These are phyloP conservation scores for Lypha dubia DNA, from an alignment of 2,888 invertebrate genomes.

Conservation along the genomic window DNA sequence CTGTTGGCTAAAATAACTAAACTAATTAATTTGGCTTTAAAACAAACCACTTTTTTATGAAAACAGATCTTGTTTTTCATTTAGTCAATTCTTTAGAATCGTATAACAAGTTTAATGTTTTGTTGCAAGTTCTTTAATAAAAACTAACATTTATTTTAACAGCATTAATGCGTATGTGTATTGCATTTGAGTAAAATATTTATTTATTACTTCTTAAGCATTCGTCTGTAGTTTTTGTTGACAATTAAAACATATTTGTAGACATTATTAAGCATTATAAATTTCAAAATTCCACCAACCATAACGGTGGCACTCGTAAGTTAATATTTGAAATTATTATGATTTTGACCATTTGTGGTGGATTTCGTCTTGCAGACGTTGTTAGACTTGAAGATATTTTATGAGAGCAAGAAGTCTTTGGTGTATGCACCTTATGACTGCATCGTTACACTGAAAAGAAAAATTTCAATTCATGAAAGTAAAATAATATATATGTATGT, in stretches of 20 bases:
- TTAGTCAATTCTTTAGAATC: conserved; percentile 61
- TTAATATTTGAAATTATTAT: conserved; percentile 64
- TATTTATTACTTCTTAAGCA: conserved; percentile 51
- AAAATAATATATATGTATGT: not conserved
- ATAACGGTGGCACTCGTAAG: conserved; percentile 36
- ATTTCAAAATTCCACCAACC: conserved; percentile 65
- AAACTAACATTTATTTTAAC: not conserved
- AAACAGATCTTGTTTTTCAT: conserved; percentile 47
- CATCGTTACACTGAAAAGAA: conserved; percentile 38
- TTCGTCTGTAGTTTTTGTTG: not conserved
- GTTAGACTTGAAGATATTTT: conserved; percentile 1
- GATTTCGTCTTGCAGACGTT: conserved; percentile 34
- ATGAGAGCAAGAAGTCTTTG: conserved; percentile 2
- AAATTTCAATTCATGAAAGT: not conserved
- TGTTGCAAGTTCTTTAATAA: conserved; percentile 13
- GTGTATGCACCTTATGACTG: not conserved
- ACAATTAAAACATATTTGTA: conserved; percentile 50
- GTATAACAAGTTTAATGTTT: conserved; percentile 50
- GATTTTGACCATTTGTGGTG: conserved; percentile 64
- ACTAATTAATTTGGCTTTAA: conserved; percentile 56
- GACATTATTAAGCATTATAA: conserved; percentile 69
- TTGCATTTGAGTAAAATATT: conserved; percentile 17
- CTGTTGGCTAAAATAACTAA: conserved; percentile 37
- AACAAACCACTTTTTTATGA: conserved; percentile 57
- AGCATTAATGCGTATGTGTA: not conserved